phyloP scores from a whole-genome alignment of 2,797 vertebrate genomes.

The Lophius americanus region DNA sequence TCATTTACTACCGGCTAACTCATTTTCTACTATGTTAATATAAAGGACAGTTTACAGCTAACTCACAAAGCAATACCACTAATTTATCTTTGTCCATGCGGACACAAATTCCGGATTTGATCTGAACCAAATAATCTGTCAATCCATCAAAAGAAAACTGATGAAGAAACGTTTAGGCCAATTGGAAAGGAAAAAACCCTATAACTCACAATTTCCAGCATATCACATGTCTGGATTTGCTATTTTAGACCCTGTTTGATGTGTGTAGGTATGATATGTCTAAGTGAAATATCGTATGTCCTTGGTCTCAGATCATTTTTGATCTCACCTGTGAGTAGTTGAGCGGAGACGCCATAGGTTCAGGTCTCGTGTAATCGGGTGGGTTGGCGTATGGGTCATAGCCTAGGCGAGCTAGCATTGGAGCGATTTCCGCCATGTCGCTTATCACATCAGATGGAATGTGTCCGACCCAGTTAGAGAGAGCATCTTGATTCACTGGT shows the following conservation, averaged over 20 bases:
- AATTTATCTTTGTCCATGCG: no score
- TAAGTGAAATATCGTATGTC: not conserved
- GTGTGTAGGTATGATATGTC: not conserved
- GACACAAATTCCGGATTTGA: no score
- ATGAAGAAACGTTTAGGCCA: no score
- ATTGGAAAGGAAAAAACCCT: no score
- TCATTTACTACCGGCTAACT: no score
- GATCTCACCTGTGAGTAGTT: slow-evolving; percentile 80
- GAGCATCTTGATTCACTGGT: slow-evolving; percentile 92
- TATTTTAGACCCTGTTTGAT: no score
- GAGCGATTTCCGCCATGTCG: slow-evolving; percentile 94
- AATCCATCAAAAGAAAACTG: no score
- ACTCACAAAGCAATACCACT: no score
- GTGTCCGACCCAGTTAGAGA: slow-evolving; percentile 94
- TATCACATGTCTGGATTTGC: no score
- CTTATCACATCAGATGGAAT: slow-evolving; percentile 90
- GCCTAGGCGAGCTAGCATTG: slow-evolving; percentile 92
- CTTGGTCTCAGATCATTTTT: not conserved
- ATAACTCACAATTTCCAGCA: no score
- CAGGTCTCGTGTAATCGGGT: slow-evolving; percentile 88
- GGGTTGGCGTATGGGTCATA: slow-evolving; percentile 94
- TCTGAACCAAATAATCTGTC: no score
- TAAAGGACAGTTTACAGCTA: not conserved
- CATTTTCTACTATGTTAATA: not conserved
- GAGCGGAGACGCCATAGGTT: slow-evolving; percentile 77